Percentiles rank a stretch among this genome's conserved stretches.
These are phyloP conservation scores for Sarcophaga variegata DNA, from an alignment of 2,888 invertebrate species.

Conservation along the genomic window DNA sequence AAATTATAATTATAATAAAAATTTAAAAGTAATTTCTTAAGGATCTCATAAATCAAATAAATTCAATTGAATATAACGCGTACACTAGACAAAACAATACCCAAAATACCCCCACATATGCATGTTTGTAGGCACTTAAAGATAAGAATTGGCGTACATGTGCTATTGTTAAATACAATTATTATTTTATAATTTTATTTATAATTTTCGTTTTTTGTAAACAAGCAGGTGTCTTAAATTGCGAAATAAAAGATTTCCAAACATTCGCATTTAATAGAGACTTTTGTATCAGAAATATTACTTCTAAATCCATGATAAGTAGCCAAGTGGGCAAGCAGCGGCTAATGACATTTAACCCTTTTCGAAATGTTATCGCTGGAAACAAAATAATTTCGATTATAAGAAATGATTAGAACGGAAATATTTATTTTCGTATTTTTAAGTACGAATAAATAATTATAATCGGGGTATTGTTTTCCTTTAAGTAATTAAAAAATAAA, in stretches of 20 bases:
- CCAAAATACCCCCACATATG: not conserved
- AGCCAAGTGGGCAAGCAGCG: not conserved
- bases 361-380: slow-evolving; percentile 20
- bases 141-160: not conserved
- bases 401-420: not conserved
- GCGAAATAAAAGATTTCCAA: not conserved
- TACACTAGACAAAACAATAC: not conserved
- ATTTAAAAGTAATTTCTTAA: slow-evolving; percentile 22
- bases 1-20: not conserved
- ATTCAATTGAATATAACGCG: not conserved
- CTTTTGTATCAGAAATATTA: not conserved
- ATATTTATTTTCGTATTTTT: not conserved
- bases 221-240: not conserved
- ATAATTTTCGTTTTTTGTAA: not conserved
- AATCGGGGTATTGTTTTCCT: not conserved
- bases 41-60: slow-evolving; percentile 1
- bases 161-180: not conserved
- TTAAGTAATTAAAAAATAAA: not conserved
- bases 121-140: not conserved
- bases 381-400: slow-evolving; percentile 12
- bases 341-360: slow-evolving; percentile 23
- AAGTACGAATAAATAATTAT: too few species aligned
- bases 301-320: not conserved
- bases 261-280: not conserved
- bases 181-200: not conserved